Percentiles rank a stretch among this genome's conserved stretches.
Evolutionary conservation across 1,140 invertebrate genomes (phyloP).

Genomic region (Drosophila kurseongensis): DNA sequence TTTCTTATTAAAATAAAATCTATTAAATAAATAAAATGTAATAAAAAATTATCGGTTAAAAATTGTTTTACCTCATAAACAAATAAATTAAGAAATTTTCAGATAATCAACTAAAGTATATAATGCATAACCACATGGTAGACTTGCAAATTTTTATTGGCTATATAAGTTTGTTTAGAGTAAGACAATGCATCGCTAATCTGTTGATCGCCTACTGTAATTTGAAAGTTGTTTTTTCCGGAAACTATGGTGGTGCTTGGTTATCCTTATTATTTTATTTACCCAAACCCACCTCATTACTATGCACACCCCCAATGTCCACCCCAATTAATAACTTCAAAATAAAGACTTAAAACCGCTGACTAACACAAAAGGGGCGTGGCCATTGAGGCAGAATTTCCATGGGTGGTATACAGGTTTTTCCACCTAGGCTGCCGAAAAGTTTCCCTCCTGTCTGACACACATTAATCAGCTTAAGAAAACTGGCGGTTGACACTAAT

Average conservation of each 20-base stretch:
- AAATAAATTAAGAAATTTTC: too few species aligned
- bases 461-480: slow-evolving; percentile 69
- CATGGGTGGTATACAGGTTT: slow-evolving; percentile 41
- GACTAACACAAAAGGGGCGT: slow-evolving; percentile 70
- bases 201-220: slow-evolving; percentile 6
- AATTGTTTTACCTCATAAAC: too few species aligned
- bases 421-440: slow-evolving; percentile 47
- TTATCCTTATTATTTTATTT: slow-evolving; percentile 39
- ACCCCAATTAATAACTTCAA: slow-evolving; percentile 64
- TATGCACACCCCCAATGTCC: slow-evolving; percentile 53
- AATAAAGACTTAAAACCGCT: slow-evolving; percentile 75
- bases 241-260: slow-evolving; percentile 3
- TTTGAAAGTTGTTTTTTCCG: slow-evolving; percentile 64
- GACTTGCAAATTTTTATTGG: too few species aligned
- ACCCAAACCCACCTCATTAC: slow-evolving; percentile 29
- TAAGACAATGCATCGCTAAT: not conserved
- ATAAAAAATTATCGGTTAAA: too few species aligned
- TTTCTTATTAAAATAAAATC: too few species aligned
- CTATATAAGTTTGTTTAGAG: too few species aligned
- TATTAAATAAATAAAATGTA: too few species aligned
- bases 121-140: too few species aligned
- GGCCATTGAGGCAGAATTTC: slow-evolving; percentile 22
- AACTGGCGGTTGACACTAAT: slow-evolving; percentile 74
- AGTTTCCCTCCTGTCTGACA: slow-evolving; percentile 57
- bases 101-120: too few species aligned